Evolutionary conservation across 2,888 invertebrate species (phyloP).

Genomic region (Melinaea menophilus): DNA sequence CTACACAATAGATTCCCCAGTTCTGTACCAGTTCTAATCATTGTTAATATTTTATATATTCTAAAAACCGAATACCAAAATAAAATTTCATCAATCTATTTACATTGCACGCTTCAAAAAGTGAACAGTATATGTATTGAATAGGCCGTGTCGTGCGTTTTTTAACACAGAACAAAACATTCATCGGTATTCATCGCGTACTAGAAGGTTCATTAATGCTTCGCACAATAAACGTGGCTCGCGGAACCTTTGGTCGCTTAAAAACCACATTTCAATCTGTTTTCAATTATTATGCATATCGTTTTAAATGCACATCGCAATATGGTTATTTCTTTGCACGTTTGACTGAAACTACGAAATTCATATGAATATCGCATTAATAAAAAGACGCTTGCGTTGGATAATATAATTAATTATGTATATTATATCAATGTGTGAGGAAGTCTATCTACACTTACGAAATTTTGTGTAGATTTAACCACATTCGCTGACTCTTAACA

Average conservation of each 20-base stretch:
- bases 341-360: not conserved
- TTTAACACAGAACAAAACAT: slow-evolving; percentile 45
- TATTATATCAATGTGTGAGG: too few relatives aligned
- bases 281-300: slow-evolving; percentile 56
- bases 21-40: too few relatives aligned
- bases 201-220: slow-evolving; percentile 69
- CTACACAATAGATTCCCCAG: too few relatives aligned
- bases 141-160: slow-evolving; percentile 34
- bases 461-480: not conserved
- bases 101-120: slow-evolving; percentile 2
- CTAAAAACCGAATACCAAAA: not conserved
- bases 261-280: slow-evolving; percentile 68
- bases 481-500: slow-evolving; percentile 3
- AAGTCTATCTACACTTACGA: not conserved
- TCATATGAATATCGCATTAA: not conserved
- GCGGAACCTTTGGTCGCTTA: slow-evolving; percentile 62
- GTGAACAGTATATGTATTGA: slow-evolving; percentile 6
- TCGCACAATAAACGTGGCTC: slow-evolving; percentile 65
- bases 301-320: slow-evolving; percentile 40
- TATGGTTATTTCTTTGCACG: not conserved
- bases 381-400: not conserved
- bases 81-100: slow-evolving; percentile 1
- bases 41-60: not conserved
- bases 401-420: not conserved
- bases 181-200: slow-evolving; percentile 67